These are phyloP conservation scores for Melanotaenia parkinsoni DNA, from an alignment of 2,797 vertebrate genomes.

Conservation along the genomic window DNA sequence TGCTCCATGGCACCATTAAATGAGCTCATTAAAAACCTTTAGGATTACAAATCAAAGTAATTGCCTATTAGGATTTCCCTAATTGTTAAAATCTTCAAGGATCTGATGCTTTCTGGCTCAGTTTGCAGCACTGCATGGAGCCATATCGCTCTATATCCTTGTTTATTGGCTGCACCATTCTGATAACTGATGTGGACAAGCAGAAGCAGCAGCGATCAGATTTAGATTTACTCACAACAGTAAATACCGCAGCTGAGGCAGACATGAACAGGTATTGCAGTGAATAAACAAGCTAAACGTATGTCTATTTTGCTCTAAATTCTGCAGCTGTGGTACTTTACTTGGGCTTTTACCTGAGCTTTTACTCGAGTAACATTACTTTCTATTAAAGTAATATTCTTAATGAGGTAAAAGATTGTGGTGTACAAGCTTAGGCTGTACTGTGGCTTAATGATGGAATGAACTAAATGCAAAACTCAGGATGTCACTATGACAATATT, in stretches of 20 bases:
- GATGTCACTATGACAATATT: not conserved
- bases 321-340: slow-evolving; percentile 15
- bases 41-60: slow-evolving; percentile 85
- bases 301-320: slow-evolving; percentile 29
- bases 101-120: slow-evolving; percentile 61
- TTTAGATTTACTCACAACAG: slow-evolving; percentile 46
- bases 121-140: slow-evolving; percentile 39
- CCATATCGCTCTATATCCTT: slow-evolving; percentile 31
- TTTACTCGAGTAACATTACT: slow-evolving; percentile 27
- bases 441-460: not conserved
- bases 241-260: slow-evolving; percentile 36
- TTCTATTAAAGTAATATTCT: slow-evolving; percentile 9
- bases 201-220: slow-evolving; percentile 47
- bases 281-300: slow-evolving; percentile 33
- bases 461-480: not conserved
- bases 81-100: slow-evolving; percentile 79
- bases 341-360: slow-evolving; percentile 30
- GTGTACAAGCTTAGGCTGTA: not conserved
- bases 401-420: not conserved
- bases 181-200: slow-evolving; percentile 59
- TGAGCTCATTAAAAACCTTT: slow-evolving; percentile 81
- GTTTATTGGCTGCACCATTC: slow-evolving; percentile 45
- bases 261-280: slow-evolving; percentile 16
- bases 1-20: slow-evolving; percentile 83
- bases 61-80: slow-evolving; percentile 86